Conservation (phyloP, 2,797 vertebrate species). For the Tragopan temminckii region DNA sequence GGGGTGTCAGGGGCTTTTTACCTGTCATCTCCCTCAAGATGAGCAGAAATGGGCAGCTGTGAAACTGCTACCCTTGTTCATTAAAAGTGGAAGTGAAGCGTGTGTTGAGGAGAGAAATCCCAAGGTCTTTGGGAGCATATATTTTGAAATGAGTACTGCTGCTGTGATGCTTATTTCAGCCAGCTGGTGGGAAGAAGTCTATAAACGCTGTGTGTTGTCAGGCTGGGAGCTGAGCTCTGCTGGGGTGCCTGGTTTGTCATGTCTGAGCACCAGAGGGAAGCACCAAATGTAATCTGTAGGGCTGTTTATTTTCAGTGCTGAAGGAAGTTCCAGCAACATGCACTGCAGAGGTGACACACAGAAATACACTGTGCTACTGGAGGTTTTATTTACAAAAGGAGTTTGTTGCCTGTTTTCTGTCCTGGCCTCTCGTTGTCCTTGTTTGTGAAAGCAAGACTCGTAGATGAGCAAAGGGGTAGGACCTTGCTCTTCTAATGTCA, state of each 20-base stretch:
- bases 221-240: neutral
- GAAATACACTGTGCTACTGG: neutral
- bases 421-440: slow-evolving; percentile 41
- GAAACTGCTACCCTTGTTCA: neutral
- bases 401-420: slow-evolving; percentile 50
- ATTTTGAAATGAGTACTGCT: neutral
- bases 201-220: neutral
- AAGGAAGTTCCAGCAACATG: neutral
- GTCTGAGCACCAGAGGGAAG: neutral
- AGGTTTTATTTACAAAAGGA: slow-evolving; percentile 39
- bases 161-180: neutral
- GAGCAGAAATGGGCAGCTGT: neutral
- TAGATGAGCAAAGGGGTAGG: slow-evolving; percentile 12
- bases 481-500: slow-evolving; percentile 15
- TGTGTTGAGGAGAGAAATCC: neutral
- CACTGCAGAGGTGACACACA: neutral
- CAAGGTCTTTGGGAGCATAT: neutral
- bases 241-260: neutral
- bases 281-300: neutral
- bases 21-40: neutral
- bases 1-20: neutral
- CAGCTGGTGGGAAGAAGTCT: neutral
- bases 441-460: slow-evolving; percentile 41
- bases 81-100: neutral
- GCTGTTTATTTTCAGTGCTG: neutral